Percentiles rank a stretch among this genome's conserved stretches.
These are phyloP conservation scores for Drosophila quadrilineata DNA, from an alignment of 1,140 invertebrate genomes.

Conservation along the genomic window DNA sequence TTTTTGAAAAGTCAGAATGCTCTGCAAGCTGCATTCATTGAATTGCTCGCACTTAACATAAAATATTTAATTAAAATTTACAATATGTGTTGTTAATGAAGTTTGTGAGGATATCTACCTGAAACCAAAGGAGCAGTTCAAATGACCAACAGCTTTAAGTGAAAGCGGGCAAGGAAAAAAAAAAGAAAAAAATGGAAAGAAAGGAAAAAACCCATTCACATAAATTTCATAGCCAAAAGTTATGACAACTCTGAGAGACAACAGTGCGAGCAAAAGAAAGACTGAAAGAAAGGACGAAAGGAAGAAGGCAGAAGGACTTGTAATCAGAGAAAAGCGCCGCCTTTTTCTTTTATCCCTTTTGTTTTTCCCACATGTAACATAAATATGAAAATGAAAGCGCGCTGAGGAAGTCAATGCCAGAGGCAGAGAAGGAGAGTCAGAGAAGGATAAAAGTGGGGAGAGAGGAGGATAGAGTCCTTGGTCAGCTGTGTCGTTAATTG, in stretches of 20 bases:
- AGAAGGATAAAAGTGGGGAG: neutral
- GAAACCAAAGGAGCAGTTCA: neutral
- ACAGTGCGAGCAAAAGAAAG: slow-evolving; percentile 13
- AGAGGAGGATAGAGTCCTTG: slow-evolving; percentile 1
- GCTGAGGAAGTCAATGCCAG: no score
- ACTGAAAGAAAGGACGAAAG: slow-evolving; percentile 21
- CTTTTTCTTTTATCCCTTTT: no score
- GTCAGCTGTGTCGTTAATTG: slow-evolving; percentile 50
- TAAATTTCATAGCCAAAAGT: slow-evolving; percentile 44
- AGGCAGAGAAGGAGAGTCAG: neutral
- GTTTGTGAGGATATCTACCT: slow-evolving; percentile 4
- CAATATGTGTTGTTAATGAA: neutral
- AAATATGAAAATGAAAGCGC: slow-evolving; percentile 7
- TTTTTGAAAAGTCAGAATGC: no score
- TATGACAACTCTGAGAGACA: slow-evolving; percentile 39
- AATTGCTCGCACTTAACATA: neutral
- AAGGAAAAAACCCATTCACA: slow-evolving; percentile 15
- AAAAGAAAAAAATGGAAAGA: no score
- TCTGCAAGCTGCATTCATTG: neutral
- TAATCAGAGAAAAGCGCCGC: no score
- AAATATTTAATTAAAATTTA: slow-evolving; percentile 5
- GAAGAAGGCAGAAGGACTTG: neutral
- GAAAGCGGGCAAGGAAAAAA: no score
- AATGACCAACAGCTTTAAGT: slow-evolving; percentile 41
- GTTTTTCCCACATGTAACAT: slow-evolving; percentile 34